A percentile compares a stretch with the other conserved stretches of the same genome.
Evolutionary conservation across 2,888 invertebrate species (phyloP).

Genomic region (Ophion slaviceki): DNA sequence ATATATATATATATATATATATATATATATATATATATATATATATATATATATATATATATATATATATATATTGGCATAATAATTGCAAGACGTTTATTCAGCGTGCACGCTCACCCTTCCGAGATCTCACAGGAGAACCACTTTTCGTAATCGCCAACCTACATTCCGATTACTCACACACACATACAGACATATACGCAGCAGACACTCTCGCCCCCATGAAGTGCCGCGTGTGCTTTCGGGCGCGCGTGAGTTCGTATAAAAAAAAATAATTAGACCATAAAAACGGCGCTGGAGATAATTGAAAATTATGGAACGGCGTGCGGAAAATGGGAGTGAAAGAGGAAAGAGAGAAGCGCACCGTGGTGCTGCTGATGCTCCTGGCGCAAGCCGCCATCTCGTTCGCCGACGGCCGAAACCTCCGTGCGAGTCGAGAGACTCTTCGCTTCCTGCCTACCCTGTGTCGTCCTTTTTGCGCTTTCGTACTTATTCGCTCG

Average conservation of each 20-base stretch:
- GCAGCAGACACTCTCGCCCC: neutral
- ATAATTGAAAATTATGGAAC: conserved; percentile 73
- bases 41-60: conserved; percentile 16
- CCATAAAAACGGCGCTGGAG: conserved; percentile 71
- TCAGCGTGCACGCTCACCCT: conserved; percentile 47
- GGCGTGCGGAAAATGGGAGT: conserved; percentile 70
- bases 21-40: neutral
- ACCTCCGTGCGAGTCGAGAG: conserved; percentile 48
- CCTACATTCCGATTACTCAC: conserved; percentile 70
- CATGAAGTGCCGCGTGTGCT: conserved; percentile 44
- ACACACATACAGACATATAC: conserved; percentile 32
- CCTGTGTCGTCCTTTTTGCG: conserved; percentile 5
- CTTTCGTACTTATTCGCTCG: conserved; percentile 31
- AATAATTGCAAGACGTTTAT: conserved; percentile 67
- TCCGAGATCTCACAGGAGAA: conserved; percentile 43
- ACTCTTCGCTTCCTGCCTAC: conserved; percentile 11
- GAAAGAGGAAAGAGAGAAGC: conserved; percentile 66
- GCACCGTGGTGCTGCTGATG: conserved; percentile 44
- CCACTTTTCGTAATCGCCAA: conserved; percentile 70
- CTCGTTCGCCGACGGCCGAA: conserved; percentile 71
- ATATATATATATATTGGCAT: conserved; percentile 35
- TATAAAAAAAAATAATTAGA: conserved; percentile 72
- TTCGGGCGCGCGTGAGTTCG: conserved; percentile 50
- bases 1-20: neutral
- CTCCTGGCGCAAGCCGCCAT: conserved; percentile 59